Evolutionary conservation across 2,888 invertebrate genomes (phyloP), one percentile per base, ranked within the genome.

Genomic region (Lordiphosa fenestrarum): DNA sequence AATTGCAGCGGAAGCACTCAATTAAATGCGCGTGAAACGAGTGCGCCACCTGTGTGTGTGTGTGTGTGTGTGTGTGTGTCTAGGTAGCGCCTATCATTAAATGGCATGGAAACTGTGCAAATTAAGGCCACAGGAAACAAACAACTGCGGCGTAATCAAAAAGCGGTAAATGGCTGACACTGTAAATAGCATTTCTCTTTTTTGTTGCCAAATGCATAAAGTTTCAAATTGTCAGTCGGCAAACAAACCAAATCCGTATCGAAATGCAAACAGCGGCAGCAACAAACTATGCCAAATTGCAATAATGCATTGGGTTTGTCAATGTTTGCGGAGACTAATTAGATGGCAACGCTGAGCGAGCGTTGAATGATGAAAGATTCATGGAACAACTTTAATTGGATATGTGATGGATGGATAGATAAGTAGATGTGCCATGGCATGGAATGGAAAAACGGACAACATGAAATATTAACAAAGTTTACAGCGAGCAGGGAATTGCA

Each of bases 1-100:
- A 80, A 80, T 80, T 82, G 80, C 80, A 73, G 83, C 80, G 80
- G 80, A 80, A 80, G 80, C 83, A 80, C 80, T 80, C 80, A 80
- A 80, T 80, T 80, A 80, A 80, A 80, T 76, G 80, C 80, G 80
- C 80, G 80, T 80, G 83, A 80, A 82, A 80, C 81, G 77, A 77
- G 66, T 70, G 66, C 77, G 77, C 76, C 83, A 80, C 83, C 80
- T 80, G 80, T 68, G 12, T 15, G 12, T 36, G 5, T 33, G 6
- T 35, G 38, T 61, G n/a, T 33, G 6, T 36, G 36, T 37, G 15
- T 15, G 15, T 15, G 12, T 47, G 7, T 57, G 12, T 36, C 53
- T 56, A 54, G 66, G 48, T 37, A 59, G 53, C 60, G 66, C 42
- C 66, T 72, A 61, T 70, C 70, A 64, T 67, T 72, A 53, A 59